Evolutionary conservation across 1,140 invertebrate species (phyloP).

Genomic region (Schmidtea mediterranea): DNA sequence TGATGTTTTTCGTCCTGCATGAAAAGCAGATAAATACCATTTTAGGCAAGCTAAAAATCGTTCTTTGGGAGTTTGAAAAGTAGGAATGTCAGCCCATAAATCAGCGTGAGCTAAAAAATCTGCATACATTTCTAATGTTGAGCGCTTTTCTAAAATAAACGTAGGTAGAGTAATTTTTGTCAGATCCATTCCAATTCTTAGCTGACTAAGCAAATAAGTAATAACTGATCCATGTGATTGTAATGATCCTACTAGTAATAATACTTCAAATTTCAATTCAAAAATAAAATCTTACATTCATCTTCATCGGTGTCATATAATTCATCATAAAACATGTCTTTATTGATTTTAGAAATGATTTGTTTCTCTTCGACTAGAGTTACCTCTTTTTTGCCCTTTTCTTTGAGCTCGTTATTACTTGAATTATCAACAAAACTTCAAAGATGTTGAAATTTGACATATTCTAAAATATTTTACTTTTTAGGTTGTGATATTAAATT

Average conservation of each 20-base stretch:
- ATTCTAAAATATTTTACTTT: too few species aligned
- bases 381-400: too few species aligned
- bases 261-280: background rate
- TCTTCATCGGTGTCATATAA: conserved; percentile 62
- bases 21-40: conserved; percentile 31
- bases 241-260: conserved; percentile 40
- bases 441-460: too few species aligned
- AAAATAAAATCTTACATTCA: conserved; percentile 33
- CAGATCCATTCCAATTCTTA: conserved; percentile 26
- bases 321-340: conserved; percentile 31
- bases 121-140: conserved; percentile 27
- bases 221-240: conserved; percentile 78
- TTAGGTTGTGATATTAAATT: too few species aligned
- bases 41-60: conserved; percentile 62
- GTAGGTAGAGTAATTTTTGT: conserved; percentile 27
- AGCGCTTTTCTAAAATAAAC: conserved; percentile 25
- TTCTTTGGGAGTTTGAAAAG: conserved; percentile 49
- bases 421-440: too few species aligned
- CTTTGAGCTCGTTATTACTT: too few species aligned
- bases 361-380: too few species aligned
- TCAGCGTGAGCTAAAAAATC: conserved; percentile 29
- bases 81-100: conserved; percentile 40
- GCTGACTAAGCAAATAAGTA: conserved; percentile 31
- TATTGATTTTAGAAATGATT: too few species aligned
- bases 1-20: conserved; percentile 68